Percentiles rank a stretch among this genome's conserved stretches.
These are phyloP conservation scores for Lepidurus couesii DNA, from an alignment of 1,140 invertebrate genomes.

Conservation along the genomic window DNA sequence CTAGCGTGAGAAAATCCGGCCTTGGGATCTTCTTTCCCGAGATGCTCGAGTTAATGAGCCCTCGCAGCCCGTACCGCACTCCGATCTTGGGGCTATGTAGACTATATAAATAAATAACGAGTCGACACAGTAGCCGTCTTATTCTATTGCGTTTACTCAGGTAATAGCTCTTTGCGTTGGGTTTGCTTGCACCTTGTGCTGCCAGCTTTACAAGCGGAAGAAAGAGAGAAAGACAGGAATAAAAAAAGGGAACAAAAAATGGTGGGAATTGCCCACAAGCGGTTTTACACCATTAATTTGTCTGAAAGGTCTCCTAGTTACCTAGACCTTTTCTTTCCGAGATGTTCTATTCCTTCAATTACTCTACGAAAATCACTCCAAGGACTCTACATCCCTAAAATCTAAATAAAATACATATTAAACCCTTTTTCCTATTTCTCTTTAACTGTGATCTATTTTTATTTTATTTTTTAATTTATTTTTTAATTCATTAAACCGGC, in stretches of 20 bases:
- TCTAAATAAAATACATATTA: no score
- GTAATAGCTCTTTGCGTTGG: background rate
- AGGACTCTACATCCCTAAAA: no score
- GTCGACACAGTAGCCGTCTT: background rate
- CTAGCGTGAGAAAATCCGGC: conserved; percentile 5
- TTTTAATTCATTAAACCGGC: no score
- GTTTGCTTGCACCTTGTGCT: background rate
- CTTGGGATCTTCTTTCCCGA: background rate
- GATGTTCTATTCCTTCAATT: background rate
- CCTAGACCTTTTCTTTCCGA: background rate
- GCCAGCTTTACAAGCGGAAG: background rate
- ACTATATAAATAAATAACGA: background rate
- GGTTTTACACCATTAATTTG: conserved; percentile 22
- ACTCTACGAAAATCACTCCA: background rate
- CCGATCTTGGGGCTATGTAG: background rate
- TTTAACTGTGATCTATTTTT: no score
- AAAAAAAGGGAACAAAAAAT: background rate
- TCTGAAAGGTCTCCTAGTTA: conserved; percentile 3
- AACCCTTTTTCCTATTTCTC: no score
- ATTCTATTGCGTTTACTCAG: background rate
- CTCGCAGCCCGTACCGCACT: background rate
- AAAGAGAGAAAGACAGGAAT: background rate
- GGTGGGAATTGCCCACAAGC: conserved; percentile 16
- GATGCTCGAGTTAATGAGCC: conserved; percentile 13
- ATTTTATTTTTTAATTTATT: no score